Base-by-base conservation (phyloP, 2,113 vertebrate genomes). In the Seriola quinqueradiata region DNA sequence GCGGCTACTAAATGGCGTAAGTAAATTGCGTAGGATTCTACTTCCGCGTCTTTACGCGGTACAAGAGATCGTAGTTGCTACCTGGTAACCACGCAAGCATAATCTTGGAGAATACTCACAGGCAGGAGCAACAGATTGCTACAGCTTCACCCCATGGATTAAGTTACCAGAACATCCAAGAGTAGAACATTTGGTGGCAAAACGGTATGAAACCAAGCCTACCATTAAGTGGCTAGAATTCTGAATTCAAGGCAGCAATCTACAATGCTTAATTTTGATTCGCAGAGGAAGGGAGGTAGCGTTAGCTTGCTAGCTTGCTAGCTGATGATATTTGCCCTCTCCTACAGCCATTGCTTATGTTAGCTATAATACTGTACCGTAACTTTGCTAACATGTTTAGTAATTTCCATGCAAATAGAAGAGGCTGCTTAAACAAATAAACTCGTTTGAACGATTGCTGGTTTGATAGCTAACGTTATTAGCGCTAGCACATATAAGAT, bases 1-100 rank as follows among this genome's bases (percentile, higher is more conserved):
- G 54, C 46, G 4, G 1, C 8, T 1, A 12, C 4, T 38, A 81
- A 73, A 60, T 14, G 0, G 38, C 66, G 64, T 81, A 86, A 3
- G 28, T 48, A 21, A 19, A 65, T 4, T 64, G 32, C 40, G 64
- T 76, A 78, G 9, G 8, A 4, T 2, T n/a, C 1, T 0, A 3
- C 1, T 38, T 19, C 5, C 28, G 21, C 12, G 7, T 8, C 19
- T 64, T 86, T 75, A 84, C 21, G 80, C 83, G 72, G 63, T 64
- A 70, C 25, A 55, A 32, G 1, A 2, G n/a, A n/a, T 2, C 72
- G 77, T 75, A 55, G 87, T 89, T 87, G 85, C 80, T 84, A 57
- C 84, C 5, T 85, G 75, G 92, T 57, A 92, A 92, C 92, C 54
- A 80, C 86, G 84, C 66, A 79, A 70, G 87, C 87, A 76, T 90